Percentiles rank a stretch among this genome's conserved stretches.
Evolutionary conservation across 2,797 vertebrate genomes (phyloP).

Genomic region (Xerus rutilus): DNA sequence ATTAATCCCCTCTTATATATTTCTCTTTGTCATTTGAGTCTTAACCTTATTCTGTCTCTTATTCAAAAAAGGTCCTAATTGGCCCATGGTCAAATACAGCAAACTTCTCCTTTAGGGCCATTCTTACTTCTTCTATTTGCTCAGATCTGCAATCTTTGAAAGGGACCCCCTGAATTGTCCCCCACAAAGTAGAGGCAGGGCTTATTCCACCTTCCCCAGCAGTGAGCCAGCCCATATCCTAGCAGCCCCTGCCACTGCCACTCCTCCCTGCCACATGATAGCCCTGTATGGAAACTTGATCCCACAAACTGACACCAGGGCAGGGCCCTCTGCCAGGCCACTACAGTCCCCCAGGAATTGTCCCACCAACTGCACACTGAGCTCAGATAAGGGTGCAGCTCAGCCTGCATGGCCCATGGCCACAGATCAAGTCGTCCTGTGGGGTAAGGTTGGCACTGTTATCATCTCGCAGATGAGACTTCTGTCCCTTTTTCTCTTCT

Average conservation of each 20-base stretch:
- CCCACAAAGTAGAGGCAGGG: neutral
- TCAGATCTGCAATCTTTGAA: neutral
- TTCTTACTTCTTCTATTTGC: neutral
- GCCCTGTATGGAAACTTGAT: neutral
- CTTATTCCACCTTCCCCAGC: neutral
- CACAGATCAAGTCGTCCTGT: neutral
- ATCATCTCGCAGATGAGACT: neutral
- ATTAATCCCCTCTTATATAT: neutral
- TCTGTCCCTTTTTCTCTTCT: neutral
- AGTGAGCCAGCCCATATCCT: neutral
- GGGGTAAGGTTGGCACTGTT: neutral
- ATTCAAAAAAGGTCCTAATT: neutral
- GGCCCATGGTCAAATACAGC: neutral
- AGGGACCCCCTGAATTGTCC: neutral
- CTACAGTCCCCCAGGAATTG: accelerated
- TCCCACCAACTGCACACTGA: neutral
- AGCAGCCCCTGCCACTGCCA: neutral
- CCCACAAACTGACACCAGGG: neutral
- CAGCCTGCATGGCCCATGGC: neutral
- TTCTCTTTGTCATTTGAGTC: neutral
- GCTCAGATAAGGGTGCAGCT: neutral
- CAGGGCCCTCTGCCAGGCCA: neutral
- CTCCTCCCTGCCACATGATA: neutral
- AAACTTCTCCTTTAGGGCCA: neutral
- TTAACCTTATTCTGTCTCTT: neutral